Base-by-base conservation (phyloP, 2,113 vertebrate genomes). In the Takifugu flavidus region DNA sequence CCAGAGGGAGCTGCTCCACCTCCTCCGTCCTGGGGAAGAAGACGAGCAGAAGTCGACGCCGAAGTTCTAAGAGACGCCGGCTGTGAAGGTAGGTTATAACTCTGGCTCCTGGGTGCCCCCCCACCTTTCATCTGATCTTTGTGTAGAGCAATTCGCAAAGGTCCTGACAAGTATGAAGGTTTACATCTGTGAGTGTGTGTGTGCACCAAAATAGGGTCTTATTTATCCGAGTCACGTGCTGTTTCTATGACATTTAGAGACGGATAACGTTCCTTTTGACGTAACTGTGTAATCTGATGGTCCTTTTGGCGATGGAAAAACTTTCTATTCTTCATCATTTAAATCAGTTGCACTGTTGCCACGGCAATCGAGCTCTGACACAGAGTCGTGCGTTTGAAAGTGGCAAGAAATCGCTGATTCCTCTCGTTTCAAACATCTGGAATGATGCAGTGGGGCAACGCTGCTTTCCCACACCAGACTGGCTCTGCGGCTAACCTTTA, bases 201-300 rank as follows among this genome's bases (percentile, higher is more conserved):
- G 42, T 69, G 44, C 56, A 61, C 34, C 59, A 79, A 65, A 74
- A 66, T 43, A 31, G 60, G 42, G 44, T 79, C 7, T 43, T 44
- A 68, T 80, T 82, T 54, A 67, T 70, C 57, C 20, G 70, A 25
- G 61, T 12, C 59, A 65, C 72, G 0, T 47, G 59, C 67, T 44
- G 59, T 66, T 77, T 65, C 60, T 73, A 47, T 85, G 76, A 79
- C 78, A 80, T 85, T 87, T 82, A 44, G 28, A 70, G 57, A 49
- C 54, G 49, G 73, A 74, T 76, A 58, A 71, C 56, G 49, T 56
- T 77, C 28, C 55, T 46, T 56, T n/a, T 14, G 45, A 14, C 14
- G 53, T 61, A 42, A 54, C 69, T 62, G 34, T 31, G 72, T 65
- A 78, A 75, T 65, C 67, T 57, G 49, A 55, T 61, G 72, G 56